phyloP scores from a whole-genome alignment of 2,113 vertebrate genomes.

The Sprattus sprattus region DNA sequence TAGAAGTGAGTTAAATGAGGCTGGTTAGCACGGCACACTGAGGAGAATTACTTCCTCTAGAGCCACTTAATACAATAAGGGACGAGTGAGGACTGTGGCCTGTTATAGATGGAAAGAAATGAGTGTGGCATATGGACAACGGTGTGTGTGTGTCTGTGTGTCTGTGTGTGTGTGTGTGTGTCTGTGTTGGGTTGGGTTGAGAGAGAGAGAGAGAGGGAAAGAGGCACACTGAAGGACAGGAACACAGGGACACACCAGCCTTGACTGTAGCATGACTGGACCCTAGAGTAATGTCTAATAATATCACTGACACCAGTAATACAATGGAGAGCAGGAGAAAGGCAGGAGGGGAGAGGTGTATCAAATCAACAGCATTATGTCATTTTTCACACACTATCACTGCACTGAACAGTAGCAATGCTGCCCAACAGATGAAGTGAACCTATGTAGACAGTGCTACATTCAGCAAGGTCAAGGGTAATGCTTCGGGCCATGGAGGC shows the following conservation, averaged over 20 bases:
- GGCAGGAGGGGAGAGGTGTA: conserved; percentile 20
- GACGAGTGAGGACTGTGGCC: neutral
- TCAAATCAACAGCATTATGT: conserved; percentile 13
- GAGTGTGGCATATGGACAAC: neutral
- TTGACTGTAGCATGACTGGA: conserved; percentile 36
- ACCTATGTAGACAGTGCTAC: neutral
- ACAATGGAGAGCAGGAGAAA: neutral
- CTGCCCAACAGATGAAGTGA: neutral
- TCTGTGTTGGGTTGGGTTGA: neutral
- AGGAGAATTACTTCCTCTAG: neutral
- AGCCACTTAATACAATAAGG: neutral
- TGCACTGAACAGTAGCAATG: neutral
- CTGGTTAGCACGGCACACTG: neutral
- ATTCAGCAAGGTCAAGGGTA: neutral
- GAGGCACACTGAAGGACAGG: conserved; percentile 36
- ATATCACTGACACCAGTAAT: conserved; percentile 19
- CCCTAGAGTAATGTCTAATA: conserved; percentile 47
- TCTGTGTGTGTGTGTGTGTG: neutral
- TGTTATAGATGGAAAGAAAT: neutral
- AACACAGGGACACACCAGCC: conserved; percentile 36
- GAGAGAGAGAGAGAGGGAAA: neutral
- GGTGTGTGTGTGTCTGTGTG: neutral
- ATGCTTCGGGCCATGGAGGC: neutral
- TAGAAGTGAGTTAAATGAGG: neutral
- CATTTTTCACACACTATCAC: neutral